A percentile compares a stretch with the other conserved stretches of the same genome.
Conservation (phyloP, 2,797 vertebrate species). For the Parauchenoglanis ngamensis region DNA sequence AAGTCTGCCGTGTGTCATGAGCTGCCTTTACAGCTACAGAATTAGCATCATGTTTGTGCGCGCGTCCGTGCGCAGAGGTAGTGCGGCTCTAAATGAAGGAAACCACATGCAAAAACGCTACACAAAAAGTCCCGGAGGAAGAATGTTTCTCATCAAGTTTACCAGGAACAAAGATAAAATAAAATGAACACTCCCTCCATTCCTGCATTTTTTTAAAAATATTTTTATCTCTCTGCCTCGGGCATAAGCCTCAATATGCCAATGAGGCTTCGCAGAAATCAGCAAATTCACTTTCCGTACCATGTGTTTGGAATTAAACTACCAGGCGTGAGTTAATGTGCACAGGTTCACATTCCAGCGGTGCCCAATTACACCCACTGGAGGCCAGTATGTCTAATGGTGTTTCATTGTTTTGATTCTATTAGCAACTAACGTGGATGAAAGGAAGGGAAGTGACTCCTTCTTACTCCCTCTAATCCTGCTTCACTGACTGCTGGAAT, state of each 20-base stretch:
- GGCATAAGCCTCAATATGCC: slow-evolving; percentile 13
- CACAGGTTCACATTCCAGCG: slow-evolving; percentile 44
- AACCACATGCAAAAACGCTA: slow-evolving; percentile 17
- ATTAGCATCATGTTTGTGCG: slow-evolving; percentile 43
- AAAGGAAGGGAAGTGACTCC: slow-evolving; percentile 38
- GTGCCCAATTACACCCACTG: slow-evolving; percentile 48
- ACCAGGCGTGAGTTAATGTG: slow-evolving; percentile 32
- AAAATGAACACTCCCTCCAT: slow-evolving; percentile 5
- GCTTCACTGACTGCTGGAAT: slow-evolving; percentile 33
- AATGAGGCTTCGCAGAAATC: slow-evolving; percentile 13
- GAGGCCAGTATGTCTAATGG: slow-evolving; percentile 40
- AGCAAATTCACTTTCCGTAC: slow-evolving; percentile 34
- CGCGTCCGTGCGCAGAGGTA: slow-evolving; percentile 28
- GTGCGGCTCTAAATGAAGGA: slow-evolving; percentile 32
- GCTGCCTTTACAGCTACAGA: slow-evolving; percentile 19
- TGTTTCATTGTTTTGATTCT: slow-evolving; percentile 46
- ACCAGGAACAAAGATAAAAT: slow-evolving; percentile 31
- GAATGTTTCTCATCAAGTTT: slow-evolving; percentile 44
- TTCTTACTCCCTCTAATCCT: slow-evolving; percentile 33
- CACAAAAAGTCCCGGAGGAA: slow-evolving; percentile 21
- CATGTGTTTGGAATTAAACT: slow-evolving; percentile 51
- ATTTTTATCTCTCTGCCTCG: slow-evolving; percentile 30
- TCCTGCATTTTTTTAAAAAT: not conserved
- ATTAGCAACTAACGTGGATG: slow-evolving; percentile 54
- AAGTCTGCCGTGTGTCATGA: slow-evolving; percentile 26